A percentile compares a stretch with the other conserved stretches of the same genome.
phyloP scores from a whole-genome alignment of 2,888 invertebrate genomes.

The Parthenolecanium corni region DNA sequence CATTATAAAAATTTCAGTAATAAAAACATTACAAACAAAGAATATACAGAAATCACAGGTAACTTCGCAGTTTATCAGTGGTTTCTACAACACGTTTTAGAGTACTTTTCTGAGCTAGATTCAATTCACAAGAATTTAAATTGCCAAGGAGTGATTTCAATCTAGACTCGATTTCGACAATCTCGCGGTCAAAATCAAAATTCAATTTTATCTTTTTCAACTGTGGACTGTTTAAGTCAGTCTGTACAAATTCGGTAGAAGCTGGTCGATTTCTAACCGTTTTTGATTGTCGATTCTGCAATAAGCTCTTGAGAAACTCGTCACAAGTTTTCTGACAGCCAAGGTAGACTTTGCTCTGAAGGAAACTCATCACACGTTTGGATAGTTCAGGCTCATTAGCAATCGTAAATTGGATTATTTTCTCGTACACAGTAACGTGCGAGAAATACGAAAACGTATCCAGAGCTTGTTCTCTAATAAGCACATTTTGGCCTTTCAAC shows the following conservation, averaged over 20 bases:
- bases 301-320: not conserved
- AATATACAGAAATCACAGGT: not conserved
- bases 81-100: not conserved
- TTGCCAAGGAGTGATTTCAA: not conserved
- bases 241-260: too few species aligned
- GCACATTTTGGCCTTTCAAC: not conserved
- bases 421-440: slow-evolving; percentile 6
- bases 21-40: too few species aligned
- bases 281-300: not conserved
- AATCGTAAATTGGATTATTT: not conserved
- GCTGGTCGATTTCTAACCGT: not conserved
- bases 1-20: too few species aligned
- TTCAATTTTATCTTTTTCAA: slow-evolving; percentile 5
- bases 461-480: slow-evolving; percentile 1
- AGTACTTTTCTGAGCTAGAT: not conserved
- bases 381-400: slow-evolving; percentile 1
- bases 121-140: not conserved
- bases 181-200: not conserved
- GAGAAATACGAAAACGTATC: slow-evolving; percentile 15
- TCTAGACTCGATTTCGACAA: not conserved
- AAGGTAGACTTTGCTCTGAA: not conserved
- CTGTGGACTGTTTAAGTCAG: not conserved
- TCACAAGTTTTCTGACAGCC: not conserved
- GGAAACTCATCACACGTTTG: not conserved
- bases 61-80: not conserved